phyloP scores from a whole-genome alignment of 1,140 invertebrate species.

The Bicyclus anynana region DNA sequence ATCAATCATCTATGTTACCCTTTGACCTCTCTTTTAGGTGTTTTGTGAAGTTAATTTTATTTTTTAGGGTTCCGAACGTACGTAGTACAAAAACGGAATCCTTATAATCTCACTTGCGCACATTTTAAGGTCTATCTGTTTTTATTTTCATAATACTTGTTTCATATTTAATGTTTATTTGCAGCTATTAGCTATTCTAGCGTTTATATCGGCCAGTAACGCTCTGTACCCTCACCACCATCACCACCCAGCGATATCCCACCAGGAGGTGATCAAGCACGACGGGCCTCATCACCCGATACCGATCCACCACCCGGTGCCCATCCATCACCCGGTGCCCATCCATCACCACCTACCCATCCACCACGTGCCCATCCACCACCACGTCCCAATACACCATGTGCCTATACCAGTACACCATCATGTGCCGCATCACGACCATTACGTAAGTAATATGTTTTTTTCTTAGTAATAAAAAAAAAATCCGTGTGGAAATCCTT shows the following conservation, averaged over 20 bases:
- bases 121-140: too few relatives aligned
- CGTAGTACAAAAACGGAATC: too few relatives aligned
- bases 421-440: conserved; percentile 53
- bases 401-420: conserved; percentile 41
- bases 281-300: conserved; percentile 48
- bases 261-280: conserved; percentile 57
- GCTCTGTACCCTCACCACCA: conserved; percentile 45
- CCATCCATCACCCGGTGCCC: conserved; percentile 33
- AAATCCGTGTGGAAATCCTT: too few relatives aligned
- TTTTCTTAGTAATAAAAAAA: background rate
- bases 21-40: too few relatives aligned
- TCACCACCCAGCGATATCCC: conserved; percentile 59
- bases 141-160: too few relatives aligned
- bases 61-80: too few relatives aligned
- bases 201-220: conserved; percentile 47
- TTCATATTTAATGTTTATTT: conserved; percentile 28
- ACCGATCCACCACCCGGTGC: conserved; percentile 42
- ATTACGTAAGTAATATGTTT: conserved; percentile 53
- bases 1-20: too few relatives aligned
- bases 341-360: conserved; percentile 37
- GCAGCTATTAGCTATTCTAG: conserved; percentile 43
- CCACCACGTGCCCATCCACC: conserved; percentile 44
- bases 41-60: too few relatives aligned
- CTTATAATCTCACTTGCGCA: too few relatives aligned
- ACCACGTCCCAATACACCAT: conserved; percentile 32